These are phyloP conservation scores for Gymnogyps californianus DNA, from an alignment of 2,113 vertebrate species.

Conservation along the genomic window DNA sequence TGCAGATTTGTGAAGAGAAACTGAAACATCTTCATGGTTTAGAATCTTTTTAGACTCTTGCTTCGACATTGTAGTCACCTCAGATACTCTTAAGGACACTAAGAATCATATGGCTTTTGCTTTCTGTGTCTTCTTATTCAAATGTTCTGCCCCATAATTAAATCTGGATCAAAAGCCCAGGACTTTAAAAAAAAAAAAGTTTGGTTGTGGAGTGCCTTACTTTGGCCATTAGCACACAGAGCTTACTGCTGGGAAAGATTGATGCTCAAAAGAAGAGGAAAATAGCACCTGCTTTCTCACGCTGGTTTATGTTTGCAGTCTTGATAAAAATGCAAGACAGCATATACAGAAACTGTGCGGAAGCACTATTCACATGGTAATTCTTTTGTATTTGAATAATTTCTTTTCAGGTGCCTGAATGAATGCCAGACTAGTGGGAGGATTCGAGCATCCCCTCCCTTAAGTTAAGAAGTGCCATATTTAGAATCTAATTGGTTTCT, in stretches of 20 bases:
- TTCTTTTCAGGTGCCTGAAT: conserved; percentile 75
- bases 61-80: background rate
- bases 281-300: conserved; percentile 79
- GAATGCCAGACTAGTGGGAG: conserved; percentile 56
- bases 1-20: background rate
- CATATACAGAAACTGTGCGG: conserved; percentile 69
- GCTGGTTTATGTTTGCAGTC: conserved; percentile 68
- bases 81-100: conserved; percentile 14
- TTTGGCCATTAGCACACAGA: conserved; percentile 44
- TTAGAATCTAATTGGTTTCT: conserved; percentile 30
- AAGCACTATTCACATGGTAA: conserved; percentile 78
- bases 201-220: conserved; percentile 56
- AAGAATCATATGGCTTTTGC: conserved; percentile 3
- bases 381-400: conserved; percentile 74
- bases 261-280: conserved; percentile 70
- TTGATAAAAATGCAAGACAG: conserved; percentile 76
- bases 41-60: background rate
- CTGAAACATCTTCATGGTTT: background rate
- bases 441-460: conserved; percentile 48
- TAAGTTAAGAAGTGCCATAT: conserved; percentile 30
- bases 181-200: background rate
- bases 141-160: conserved; percentile 56
- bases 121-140: conserved; percentile 54
- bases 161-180: conserved; percentile 60
- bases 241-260: conserved; percentile 71